phyloP scores from a whole-genome alignment of 2,797 vertebrate genomes.

The Danio aesculapii region DNA sequence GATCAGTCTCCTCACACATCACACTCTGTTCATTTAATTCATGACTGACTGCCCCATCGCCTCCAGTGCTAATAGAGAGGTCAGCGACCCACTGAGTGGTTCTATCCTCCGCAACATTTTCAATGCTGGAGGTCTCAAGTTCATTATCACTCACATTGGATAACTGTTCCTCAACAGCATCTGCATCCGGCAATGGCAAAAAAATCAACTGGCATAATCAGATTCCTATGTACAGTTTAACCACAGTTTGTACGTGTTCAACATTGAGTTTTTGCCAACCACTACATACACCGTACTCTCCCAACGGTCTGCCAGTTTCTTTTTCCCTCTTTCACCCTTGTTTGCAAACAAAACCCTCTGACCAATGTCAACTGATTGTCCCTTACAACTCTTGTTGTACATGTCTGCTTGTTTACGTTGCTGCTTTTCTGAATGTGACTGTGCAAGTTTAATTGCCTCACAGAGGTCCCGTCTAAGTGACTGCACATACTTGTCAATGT shows the following conservation, averaged over 20 bases:
- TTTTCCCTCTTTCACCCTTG: constrained; percentile 23
- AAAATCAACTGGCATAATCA: constrained; percentile 35
- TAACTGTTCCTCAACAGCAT: constrained; percentile 13
- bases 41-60: neutral
- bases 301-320: constrained; percentile 34
- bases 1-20: neutral
- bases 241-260: constrained; percentile 34
- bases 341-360: constrained; percentile 39
- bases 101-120: neutral
- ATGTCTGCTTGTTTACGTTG: constrained; percentile 12
- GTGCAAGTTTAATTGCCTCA: constrained; percentile 6
- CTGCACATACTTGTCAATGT: constrained; percentile 24
- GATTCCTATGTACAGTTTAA: constrained; percentile 39
- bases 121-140: neutral
- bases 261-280: neutral
- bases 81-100: constrained; percentile 15
- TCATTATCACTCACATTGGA: constrained; percentile 7
- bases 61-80: neutral
- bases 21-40: neutral
- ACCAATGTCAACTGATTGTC: constrained; percentile 6
- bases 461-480: constrained; percentile 19
- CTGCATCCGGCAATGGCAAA: constrained; percentile 23
- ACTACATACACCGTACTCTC: constrained; percentile 22
- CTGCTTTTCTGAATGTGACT: constrained; percentile 16
- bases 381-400: constrained; percentile 18